phyloP scores from a whole-genome alignment of 2,797 vertebrate species.

The Coreius guichenoti region DNA sequence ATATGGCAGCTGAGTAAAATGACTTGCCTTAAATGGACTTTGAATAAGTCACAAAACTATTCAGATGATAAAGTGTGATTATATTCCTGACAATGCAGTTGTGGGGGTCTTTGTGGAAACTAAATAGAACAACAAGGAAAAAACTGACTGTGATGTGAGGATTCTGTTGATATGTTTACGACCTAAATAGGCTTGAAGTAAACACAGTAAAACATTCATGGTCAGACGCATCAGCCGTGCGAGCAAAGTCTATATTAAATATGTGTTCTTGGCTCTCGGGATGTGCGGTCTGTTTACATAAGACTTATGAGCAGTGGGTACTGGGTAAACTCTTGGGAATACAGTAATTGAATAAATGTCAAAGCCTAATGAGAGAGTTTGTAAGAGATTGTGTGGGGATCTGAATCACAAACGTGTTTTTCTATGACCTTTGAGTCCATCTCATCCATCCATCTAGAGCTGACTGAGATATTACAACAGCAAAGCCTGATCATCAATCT shows the following conservation, averaged over 20 bases:
- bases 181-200: constrained; percentile 12
- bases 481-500: constrained; percentile 9
- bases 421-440: constrained; percentile 59
- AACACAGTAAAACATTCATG: constrained; percentile 36
- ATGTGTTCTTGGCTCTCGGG: constrained; percentile 30
- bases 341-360: constrained; percentile 49
- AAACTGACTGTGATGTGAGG: background rate
- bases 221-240: background rate
- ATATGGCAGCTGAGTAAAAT: background rate
- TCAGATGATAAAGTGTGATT: background rate
- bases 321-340: constrained; percentile 40
- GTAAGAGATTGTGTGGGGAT: constrained; percentile 42
- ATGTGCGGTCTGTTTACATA: constrained; percentile 30
- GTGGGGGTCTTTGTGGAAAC: background rate
- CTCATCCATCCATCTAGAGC: constrained; percentile 31
- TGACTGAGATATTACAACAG: constrained; percentile 27
- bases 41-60: background rate
- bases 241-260: background rate
- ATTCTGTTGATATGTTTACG: background rate
- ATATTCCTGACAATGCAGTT: background rate
- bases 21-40: background rate
- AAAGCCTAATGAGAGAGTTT: constrained; percentile 43
- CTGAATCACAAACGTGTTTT: constrained; percentile 49
- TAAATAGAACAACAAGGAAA: background rate
- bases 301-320: constrained; percentile 42